Base-by-base conservation (phyloP, 2,888 invertebrate species). In the Eristalis pertinax region DNA sequence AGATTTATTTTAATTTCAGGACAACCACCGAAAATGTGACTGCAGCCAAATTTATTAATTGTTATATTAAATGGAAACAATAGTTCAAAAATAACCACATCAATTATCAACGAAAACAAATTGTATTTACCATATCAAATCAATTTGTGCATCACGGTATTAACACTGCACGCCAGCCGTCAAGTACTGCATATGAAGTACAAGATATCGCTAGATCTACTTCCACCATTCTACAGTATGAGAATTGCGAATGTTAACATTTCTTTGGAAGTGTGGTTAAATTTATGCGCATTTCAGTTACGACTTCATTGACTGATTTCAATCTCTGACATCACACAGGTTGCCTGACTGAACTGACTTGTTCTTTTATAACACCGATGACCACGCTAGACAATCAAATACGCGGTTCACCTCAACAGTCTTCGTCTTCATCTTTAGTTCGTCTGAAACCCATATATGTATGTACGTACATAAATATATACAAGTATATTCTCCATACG, bases 271-370 rank as follows among this genome's bases (percentile, higher is more conserved):
- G 75, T 76, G 73, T 43, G 73, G 64, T 79, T 38, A 87, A 84
- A 87, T 87, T 87, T 84, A 87, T 87, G 79, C 72, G 87, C 84
- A 73, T 84, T 80, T 84, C 64, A 80, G 83, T 78, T 75, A 80
- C 67, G 76, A 83, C 79, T 87, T 76, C 84, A 87, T 87, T 87
- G 87, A 87, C 87, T 87, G 87, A 87, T 87, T 79, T 79, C 87
- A 87, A 87, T 87, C 87, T 87, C 76, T 87, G 79, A 87, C 87
- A 87, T 84, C 80, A 84, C 84, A 79, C 72, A 72, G 76, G 79
- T 84, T 84, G 68, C 72, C 50, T 62, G 72, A 60, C 77, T 69
- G 50, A 67, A 60, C 73, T 69, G 74, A 64, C 72, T 87, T 80
- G 87, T 87, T 84, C 60, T 79, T 84, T 50, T 80, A 84, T 80